Percentiles rank a stretch among this genome's conserved stretches.
Evolutionary conservation across 2,113 vertebrate species (phyloP).

Genomic region (Azemiops feae): DNA sequence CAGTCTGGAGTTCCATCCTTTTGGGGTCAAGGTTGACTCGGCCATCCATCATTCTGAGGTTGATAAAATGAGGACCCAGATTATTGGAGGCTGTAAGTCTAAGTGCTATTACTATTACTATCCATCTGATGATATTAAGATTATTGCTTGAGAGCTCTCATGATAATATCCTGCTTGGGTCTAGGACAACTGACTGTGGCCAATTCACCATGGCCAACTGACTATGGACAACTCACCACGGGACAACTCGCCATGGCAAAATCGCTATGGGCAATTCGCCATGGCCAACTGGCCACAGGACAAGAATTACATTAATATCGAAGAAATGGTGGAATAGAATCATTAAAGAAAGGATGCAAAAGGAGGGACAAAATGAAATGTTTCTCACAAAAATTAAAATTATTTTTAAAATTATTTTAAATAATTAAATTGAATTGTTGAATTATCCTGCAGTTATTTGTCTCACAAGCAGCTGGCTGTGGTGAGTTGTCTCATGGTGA

Average conservation of each 20-base stretch:
- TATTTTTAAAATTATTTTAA: neutral
- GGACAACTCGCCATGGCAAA: no score
- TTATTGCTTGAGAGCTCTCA: neutral
- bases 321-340: neutral
- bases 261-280: neutral
- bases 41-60: no score
- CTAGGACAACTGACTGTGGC: no score
- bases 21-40: no score
- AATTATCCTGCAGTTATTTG: neutral
- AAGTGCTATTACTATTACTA: neutral
- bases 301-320: neutral
- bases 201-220: neutral
- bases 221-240: neutral
- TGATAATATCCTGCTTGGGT: neutral
- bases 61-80: no score
- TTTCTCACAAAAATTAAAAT: neutral
- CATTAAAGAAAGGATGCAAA: neutral
- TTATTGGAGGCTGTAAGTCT: no score
- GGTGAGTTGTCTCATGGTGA: neutral
- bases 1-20: no score
- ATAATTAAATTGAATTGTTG: neutral
- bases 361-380: neutral
- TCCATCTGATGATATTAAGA: neutral
- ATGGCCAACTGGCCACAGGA: neutral
- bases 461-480: no score